Evolutionary conservation across 1,140 invertebrate genomes (phyloP), one percentile per base, ranked within the genome.

Genomic region (Pinna nobilis): DNA sequence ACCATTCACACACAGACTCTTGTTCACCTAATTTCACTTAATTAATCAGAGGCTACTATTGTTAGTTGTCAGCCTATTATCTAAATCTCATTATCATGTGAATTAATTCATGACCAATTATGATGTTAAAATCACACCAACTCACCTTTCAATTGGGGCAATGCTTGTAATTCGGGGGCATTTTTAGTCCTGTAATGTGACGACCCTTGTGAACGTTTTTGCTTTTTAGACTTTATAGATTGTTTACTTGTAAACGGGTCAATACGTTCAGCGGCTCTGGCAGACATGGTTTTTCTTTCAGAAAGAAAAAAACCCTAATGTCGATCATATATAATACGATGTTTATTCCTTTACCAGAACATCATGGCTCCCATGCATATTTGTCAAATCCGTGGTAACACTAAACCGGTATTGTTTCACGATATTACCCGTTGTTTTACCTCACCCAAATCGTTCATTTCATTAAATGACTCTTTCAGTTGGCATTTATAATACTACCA

Each of bases 171-270:
- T 82, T 89, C 88, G 53, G 87, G 85, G 47, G 86, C 85, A 84
- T 86, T 87, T 83, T 89, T 88, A 74, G 87, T 86, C 74, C 88
- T 80, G 82, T 89, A 89, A 83, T 89, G 88, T 69, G 88, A 89
- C 64, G 88, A 89, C 67, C 88, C 88, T 78, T 89, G 88, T 77
- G 86, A 87, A 80, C 87, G 79, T 82, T 89, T 89, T 77, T 88
- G 88, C 77, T 89, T 89, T 80, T 88, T 88, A 39, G 86, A 84
- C 82, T 89, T 89, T 51, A 88, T 85, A 50, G 87, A 81, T 65
- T 81, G 82, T 77, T 89, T 89, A 66, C 80, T 87, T 23, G 86
- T 83, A 74, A 89, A 89, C 20, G 88, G 87, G 78, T 89, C 87
- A 68, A 89, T 87, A 59, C 84, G 85, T 75, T 88, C 87, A 57